These are phyloP conservation scores for Eupithecia dodoneata DNA, from an alignment of 2,888 invertebrate species.

Conservation along the genomic window DNA sequence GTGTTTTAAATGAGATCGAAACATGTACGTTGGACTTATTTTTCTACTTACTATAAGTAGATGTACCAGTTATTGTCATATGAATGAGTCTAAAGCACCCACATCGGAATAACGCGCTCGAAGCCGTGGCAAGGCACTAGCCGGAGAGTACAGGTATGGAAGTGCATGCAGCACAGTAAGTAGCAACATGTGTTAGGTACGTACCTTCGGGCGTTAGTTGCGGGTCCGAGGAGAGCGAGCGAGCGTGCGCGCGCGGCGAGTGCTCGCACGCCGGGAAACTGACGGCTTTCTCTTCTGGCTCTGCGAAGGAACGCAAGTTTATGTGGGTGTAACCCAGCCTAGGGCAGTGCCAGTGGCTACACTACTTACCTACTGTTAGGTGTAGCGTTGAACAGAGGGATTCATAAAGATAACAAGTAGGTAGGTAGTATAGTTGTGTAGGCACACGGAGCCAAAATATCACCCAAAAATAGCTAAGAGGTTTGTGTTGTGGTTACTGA, in stretches of 20 bases:
- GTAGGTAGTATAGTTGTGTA: no score
- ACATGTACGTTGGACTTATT: no score
- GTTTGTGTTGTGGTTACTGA: background rate
- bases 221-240: constrained; percentile 73
- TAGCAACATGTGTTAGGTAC: constrained; percentile 13
- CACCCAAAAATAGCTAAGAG: background rate
- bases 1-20: no score
- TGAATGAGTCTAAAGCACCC: no score
- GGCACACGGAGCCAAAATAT: no score
- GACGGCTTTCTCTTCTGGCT: constrained; percentile 89
- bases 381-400: background rate
- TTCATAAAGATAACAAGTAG: no score
- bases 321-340: background rate
- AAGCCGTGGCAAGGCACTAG: background rate
- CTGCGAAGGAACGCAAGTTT: constrained; percentile 59
- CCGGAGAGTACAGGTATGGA: no score
- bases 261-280: constrained; percentile 84
- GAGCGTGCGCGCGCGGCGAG: constrained; percentile 69
- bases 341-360: background rate
- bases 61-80: no score
- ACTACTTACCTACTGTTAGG: background rate
- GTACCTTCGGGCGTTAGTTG: constrained; percentile 77
- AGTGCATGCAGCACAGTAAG: background rate
- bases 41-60: no score
- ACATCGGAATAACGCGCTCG: background rate